These are phyloP conservation scores for Tromatobia lineatoria DNA, from an alignment of 2,888 invertebrate genomes.

Conservation along the genomic window DNA sequence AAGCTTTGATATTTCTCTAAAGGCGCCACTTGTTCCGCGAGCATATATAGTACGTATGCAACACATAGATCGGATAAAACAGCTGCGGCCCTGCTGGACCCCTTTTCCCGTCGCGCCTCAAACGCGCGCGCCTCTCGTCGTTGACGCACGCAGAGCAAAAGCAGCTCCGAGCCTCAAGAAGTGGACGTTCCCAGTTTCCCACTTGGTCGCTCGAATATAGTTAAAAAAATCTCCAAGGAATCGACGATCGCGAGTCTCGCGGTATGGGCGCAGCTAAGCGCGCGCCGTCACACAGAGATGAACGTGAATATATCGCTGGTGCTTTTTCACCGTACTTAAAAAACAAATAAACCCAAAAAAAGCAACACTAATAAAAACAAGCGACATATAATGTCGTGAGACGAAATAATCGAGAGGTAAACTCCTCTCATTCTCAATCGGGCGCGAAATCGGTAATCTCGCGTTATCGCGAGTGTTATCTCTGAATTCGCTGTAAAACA, in stretches of 20 bases:
- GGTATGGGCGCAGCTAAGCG: slow-evolving; percentile 63
- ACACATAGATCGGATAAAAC: background rate
- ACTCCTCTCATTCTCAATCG: slow-evolving; percentile 21
- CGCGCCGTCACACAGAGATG: slow-evolving; percentile 52
- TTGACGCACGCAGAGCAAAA: background rate
- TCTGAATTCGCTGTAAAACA: background rate
- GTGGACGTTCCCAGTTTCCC: slow-evolving; percentile 41
- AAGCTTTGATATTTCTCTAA: background rate
- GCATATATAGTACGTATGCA: background rate
- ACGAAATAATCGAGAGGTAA: slow-evolving; percentile 14
- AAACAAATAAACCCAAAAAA: background rate
- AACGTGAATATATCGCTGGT: slow-evolving; percentile 38
- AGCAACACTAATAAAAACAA: no score
- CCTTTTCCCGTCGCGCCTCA: background rate
- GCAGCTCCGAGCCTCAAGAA: background rate
- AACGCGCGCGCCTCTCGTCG: background rate
- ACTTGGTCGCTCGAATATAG: slow-evolving; percentile 8
- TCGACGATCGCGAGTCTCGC: slow-evolving; percentile 37
- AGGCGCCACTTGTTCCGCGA: background rate
- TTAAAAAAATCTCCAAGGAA: slow-evolving; percentile 27
- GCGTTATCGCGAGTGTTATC: background rate
- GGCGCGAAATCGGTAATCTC: slow-evolving; percentile 47
- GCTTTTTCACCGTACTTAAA: slow-evolving; percentile 23
- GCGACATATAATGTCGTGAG: slow-evolving; percentile 26
- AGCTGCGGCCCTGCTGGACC: slow-evolving; percentile 26